A percentile compares a stretch with the other conserved stretches of the same genome.
Evolutionary conservation across 2,113 vertebrate species (phyloP).

Genomic region (Syngnathus typhle): DNA sequence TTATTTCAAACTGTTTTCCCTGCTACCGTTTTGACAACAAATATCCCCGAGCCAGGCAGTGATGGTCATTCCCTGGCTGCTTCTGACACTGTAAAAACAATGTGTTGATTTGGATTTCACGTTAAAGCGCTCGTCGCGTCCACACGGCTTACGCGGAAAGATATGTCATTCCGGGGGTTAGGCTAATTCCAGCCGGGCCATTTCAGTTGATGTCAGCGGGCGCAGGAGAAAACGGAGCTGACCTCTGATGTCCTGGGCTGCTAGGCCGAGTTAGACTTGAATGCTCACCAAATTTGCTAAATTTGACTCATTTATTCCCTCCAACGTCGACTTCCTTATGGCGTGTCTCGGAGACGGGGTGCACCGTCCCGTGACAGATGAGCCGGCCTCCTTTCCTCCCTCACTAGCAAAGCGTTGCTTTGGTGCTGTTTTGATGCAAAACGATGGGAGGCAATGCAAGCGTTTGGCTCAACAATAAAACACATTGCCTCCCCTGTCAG

Average conservation of each 20-base stretch:
- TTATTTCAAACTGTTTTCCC: slow-evolving; percentile 63
- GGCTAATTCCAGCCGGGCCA: slow-evolving; percentile 64
- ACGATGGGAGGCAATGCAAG: slow-evolving; percentile 43
- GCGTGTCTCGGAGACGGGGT: slow-evolving; percentile 43
- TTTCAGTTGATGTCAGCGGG: slow-evolving; percentile 57
- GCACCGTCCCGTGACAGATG: slow-evolving; percentile 53
- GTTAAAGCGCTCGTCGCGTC: slow-evolving; percentile 60
- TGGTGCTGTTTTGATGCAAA: slow-evolving; percentile 46
- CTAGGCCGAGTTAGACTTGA: slow-evolving; percentile 54
- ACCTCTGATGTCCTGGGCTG: slow-evolving; percentile 56
- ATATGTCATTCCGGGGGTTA: slow-evolving; percentile 68
- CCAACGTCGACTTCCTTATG: slow-evolving; percentile 56
- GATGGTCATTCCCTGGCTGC: slow-evolving; percentile 67
- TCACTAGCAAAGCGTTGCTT: slow-evolving; percentile 28
- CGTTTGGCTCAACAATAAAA: slow-evolving; percentile 58
- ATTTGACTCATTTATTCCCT: slow-evolving; percentile 53
- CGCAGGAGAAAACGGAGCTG: slow-evolving; percentile 56
- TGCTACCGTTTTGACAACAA: slow-evolving; percentile 66
- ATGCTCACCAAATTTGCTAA: slow-evolving; percentile 52
- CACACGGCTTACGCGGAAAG: slow-evolving; percentile 51
- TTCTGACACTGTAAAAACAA: slow-evolving; percentile 68
- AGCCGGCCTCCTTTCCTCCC: slow-evolving; percentile 32
- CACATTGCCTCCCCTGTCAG: slow-evolving; percentile 45
- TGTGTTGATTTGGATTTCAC: slow-evolving; percentile 72
- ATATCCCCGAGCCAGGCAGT: slow-evolving; percentile 68